Base-by-base conservation (phyloP, 2,797 vertebrate genomes). In the Pipistrellus nathusii region DNA sequence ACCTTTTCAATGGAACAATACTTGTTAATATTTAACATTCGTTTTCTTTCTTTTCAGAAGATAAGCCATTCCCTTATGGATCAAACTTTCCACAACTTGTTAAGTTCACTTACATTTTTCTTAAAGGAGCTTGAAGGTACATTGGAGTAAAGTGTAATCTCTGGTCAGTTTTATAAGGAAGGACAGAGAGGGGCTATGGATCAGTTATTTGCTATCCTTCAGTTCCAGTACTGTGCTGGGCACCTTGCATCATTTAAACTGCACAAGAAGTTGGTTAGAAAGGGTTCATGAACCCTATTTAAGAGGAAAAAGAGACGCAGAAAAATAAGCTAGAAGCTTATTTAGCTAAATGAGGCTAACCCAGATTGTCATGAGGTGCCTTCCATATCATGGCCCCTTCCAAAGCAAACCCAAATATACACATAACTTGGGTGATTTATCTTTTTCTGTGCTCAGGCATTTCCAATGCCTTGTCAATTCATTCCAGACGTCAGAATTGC, bases 301-400 rank as follows among this genome's bases (percentile, higher is more conserved):
- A 72, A 92, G 4, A 84, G 25, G 85, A 89, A 94, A 35, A 30
- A 44, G 38, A 86, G 59, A 62, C 69, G 71, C 68, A 77, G 48
- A 88, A 84, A 85, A 93, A 87, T n/a, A 77, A 44, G 2, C 8
- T 85, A 27, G 6, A 69, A 75, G 32, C 3, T 85, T 53, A 15
- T 23, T 25, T 35, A 55, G 4, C 20, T 55, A 8, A 3, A 23
- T 46, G 38, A 82, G 9, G 8, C 3, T 80, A 46, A 35, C 25
- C 23, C 18, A 55, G 38, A 55, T 6, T 1, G 17, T 53, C 0
- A 30, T 0, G 25, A 38, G 13, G 0, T 1, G 5, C 0, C 17
- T 46, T 76, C 46, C 53, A 8, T 81, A 18, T 46, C 14, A 27
- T 21, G 1, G 10, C 68, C 23, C 11, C 66, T 78, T 85, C 41